Evolutionary conservation across 2,113 vertebrate species (phyloP).

Genomic region (Hemiscyllium ocellatum): DNA sequence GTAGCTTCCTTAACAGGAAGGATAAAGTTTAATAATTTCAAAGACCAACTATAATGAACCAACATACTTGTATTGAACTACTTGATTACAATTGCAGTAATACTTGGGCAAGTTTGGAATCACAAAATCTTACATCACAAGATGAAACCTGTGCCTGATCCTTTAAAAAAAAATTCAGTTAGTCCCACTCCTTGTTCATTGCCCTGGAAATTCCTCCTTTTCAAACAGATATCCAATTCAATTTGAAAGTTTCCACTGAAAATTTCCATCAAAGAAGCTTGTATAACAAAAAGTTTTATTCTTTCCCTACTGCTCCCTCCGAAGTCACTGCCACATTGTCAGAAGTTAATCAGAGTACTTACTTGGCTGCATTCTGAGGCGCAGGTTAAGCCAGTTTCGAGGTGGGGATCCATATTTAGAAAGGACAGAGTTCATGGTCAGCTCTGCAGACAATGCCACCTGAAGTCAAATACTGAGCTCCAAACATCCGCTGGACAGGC

Average conservation of each 20-base stretch:
- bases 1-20: not conserved
- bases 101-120: not conserved
- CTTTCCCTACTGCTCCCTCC: not conserved
- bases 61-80: not conserved
- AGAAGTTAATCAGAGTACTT: constrained; percentile 46
- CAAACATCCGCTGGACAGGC: not conserved
- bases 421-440: constrained; percentile 56
- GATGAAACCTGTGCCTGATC: not conserved
- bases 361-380: constrained; percentile 50
- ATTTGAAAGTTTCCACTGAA: not conserved
- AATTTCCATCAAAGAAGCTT: not conserved
- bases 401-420: constrained; percentile 57
- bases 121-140: not conserved
- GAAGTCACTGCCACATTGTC: not conserved
- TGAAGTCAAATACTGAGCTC: not conserved
- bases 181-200: not conserved
- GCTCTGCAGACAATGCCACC: not conserved
- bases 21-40: not conserved
- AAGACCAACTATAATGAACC: not conserved
- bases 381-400: constrained; percentile 58
- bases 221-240: not conserved
- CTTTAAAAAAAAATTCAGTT: not conserved
- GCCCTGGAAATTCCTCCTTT: not conserved
- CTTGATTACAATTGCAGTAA: too few species aligned
- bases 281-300: not conserved